A percentile compares a stretch with the other conserved stretches of the same genome.
Conservation (phyloP, 2,797 vertebrate species). For the Propithecus perrieri region DNA sequence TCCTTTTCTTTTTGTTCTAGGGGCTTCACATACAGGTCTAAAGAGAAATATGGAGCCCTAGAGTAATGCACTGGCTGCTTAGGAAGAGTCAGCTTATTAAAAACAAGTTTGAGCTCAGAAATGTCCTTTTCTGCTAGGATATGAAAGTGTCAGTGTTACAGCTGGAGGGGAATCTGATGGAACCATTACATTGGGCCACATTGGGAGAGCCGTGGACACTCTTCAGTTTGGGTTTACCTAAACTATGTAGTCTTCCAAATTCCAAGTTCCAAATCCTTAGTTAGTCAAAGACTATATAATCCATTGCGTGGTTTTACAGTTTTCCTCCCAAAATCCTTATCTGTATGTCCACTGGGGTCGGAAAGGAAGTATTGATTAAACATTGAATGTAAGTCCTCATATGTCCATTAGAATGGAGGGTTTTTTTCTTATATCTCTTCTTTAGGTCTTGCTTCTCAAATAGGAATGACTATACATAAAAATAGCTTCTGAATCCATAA, state of each 20-base stretch:
- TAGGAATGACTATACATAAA: background rate
- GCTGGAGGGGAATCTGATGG: background rate
- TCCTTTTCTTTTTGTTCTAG: background rate
- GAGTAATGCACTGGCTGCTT: background rate
- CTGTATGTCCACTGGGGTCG: background rate
- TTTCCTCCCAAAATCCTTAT: background rate
- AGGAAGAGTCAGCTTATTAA: background rate
- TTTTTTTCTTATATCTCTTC: background rate
- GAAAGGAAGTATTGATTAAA: background rate
- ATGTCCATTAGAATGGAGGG: background rate
- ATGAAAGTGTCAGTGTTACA: background rate
- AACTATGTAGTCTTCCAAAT: background rate
- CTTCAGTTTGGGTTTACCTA: background rate
- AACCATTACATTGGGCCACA: background rate
- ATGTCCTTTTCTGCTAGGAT: background rate
- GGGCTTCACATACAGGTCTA: background rate
- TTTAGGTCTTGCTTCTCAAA: slow-evolving; percentile 19
- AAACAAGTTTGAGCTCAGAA: background rate
- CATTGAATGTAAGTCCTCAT: background rate
- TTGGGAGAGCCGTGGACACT: background rate
- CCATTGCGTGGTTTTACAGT: background rate
- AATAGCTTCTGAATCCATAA: background rate
- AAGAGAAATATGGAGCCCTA: background rate
- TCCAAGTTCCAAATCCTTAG: background rate
- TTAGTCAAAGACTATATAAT: background rate